Percentiles rank a stretch among this genome's conserved stretches.
phyloP scores from a whole-genome alignment of 2,888 invertebrate genomes.

The Aphelenchoides bicaudatus region DNA sequence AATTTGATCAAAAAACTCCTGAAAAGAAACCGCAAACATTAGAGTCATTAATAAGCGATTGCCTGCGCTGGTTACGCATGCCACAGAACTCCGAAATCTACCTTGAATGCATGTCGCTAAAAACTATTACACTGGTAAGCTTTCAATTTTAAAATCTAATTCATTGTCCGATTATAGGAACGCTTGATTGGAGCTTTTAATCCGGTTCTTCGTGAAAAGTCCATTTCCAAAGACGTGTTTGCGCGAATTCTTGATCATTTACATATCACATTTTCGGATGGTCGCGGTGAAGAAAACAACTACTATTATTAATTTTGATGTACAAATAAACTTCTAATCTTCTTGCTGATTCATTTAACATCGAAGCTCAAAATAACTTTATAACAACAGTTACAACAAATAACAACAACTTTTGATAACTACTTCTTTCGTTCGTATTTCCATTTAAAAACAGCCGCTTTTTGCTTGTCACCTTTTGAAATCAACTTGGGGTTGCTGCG shows the following conservation, averaged over 20 bases:
- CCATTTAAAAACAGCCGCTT: conserved; percentile 58
- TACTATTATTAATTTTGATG: conserved; percentile 12
- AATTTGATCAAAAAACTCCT: background rate
- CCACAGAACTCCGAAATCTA: conserved; percentile 41
- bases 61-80: conserved; percentile 45
- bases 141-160: conserved; percentile 4
- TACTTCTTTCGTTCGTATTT: conserved; percentile 55
- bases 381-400: no score
- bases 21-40: conserved; percentile 2
- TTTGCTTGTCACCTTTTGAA: conserved; percentile 41
- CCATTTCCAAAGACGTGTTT: conserved; percentile 22
- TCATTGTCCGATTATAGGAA: conserved; percentile 20
- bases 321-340: no score
- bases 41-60: conserved; percentile 23
- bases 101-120: conserved; percentile 42
- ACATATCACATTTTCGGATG: conserved; percentile 32
- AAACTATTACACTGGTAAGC: conserved; percentile 44
- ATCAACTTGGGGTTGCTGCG: conserved; percentile 46
- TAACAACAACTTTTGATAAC: conserved; percentile 9
- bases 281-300: background rate
- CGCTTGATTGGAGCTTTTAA: conserved; percentile 21
- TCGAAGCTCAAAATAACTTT: no score
- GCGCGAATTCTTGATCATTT: conserved; percentile 30
- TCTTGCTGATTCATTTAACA: no score
- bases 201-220: conserved; percentile 12